These are phyloP conservation scores for Ophiodon elongatus DNA, from an alignment of 2,113 vertebrate species.

Conservation along the genomic window DNA sequence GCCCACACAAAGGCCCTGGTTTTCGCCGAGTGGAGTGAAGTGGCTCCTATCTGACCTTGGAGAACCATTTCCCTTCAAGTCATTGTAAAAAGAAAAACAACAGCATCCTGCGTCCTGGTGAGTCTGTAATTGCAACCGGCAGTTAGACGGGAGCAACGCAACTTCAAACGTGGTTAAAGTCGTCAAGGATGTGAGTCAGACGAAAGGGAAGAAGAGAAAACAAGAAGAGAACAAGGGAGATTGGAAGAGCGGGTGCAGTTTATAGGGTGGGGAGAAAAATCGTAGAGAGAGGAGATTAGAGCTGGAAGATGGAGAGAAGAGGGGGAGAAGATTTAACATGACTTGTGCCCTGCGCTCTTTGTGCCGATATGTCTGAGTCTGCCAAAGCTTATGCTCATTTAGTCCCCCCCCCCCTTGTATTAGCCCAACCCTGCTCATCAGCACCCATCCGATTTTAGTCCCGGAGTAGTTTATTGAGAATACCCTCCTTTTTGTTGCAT, in stretches of 20 bases:
- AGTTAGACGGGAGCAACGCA: constrained; percentile 48
- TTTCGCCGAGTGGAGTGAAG: constrained; percentile 34
- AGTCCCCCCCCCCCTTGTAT: constrained; percentile 40
- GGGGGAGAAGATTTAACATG: constrained; percentile 71
- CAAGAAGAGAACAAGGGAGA: constrained; percentile 43
- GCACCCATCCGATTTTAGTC: constrained; percentile 42
- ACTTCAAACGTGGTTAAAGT: constrained; percentile 66
- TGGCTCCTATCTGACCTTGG: constrained; percentile 34
- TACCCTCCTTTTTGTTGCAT: constrained; percentile 31
- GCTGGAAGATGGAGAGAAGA: constrained; percentile 53
- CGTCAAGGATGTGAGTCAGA: constrained; percentile 68
- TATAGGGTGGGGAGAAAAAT: constrained; percentile 42
- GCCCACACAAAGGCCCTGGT: constrained; percentile 26
- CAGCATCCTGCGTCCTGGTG: constrained; percentile 65
- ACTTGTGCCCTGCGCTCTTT: constrained; percentile 74
- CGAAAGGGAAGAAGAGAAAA: constrained; percentile 42
- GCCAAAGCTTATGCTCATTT: constrained; percentile 71
- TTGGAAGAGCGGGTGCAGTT: constrained; percentile 53
- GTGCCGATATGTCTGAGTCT: constrained; percentile 69
- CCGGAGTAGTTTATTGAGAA: constrained; percentile 40
- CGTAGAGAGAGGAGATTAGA: constrained; percentile 68
- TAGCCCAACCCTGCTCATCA: constrained; percentile 47
- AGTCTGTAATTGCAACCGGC: constrained; percentile 67
- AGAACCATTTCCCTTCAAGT: constrained; percentile 53
- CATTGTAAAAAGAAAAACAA: constrained; percentile 52